phyloP scores from a whole-genome alignment of 2,888 invertebrate species.

The Helobdella robusta region DNA sequence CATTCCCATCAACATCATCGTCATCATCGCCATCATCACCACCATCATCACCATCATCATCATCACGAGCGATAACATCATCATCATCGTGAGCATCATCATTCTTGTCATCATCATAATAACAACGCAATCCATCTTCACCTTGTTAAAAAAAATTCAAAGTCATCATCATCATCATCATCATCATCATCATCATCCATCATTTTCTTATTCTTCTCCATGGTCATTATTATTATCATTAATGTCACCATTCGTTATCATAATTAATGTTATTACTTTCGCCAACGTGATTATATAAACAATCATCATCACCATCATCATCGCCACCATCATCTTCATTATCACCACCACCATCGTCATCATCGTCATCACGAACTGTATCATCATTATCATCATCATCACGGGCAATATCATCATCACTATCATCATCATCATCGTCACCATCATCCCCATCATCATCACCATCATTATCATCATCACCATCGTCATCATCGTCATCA shows the following conservation, averaged over 20 bases:
- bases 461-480: too few species aligned
- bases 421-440: constrained; percentile 19
- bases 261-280: not conserved
- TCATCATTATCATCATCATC: constrained; percentile 26
- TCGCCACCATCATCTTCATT: constrained; percentile 3
- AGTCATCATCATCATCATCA: not conserved
- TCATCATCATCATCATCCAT: constrained; percentile 3
- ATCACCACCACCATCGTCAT: constrained; percentile 22
- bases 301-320: constrained; percentile 10
- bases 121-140: not conserved
- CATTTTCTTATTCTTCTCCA: constrained; percentile 10
- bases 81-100: constrained; percentile 23
- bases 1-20: constrained; percentile 13
- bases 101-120: not conserved
- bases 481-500: too few species aligned
- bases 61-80: constrained; percentile 18
- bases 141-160: too few species aligned
- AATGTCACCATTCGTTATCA: constrained; percentile 1
- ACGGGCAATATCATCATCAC: constrained; percentile 23
- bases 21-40: constrained; percentile 24
- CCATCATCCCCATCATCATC: constrained; percentile 14
- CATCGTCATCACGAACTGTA: constrained; percentile 20
- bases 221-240: constrained; percentile 2
- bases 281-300: not conserved
- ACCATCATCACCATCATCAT: constrained; percentile 23